These are phyloP conservation scores for Catharus fuscescens DNA, from an alignment of 2,113 vertebrate genomes.

Conservation along the genomic window DNA sequence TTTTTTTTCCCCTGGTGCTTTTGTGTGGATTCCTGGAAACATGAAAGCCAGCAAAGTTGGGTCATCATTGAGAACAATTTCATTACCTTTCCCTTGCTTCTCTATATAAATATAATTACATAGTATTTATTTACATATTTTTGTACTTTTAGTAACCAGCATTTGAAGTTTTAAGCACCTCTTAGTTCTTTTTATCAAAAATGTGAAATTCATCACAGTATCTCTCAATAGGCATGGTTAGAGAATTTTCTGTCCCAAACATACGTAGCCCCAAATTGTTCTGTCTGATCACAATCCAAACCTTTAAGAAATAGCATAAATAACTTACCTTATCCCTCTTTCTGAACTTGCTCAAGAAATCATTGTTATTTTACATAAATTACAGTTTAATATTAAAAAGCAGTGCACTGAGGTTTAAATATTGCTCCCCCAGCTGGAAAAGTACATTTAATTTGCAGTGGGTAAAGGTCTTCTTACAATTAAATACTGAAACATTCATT, in stretches of 20 bases:
- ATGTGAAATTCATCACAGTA: background rate
- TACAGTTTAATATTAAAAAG: background rate
- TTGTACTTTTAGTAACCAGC: background rate
- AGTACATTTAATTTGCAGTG: background rate
- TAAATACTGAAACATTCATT: constrained; percentile 16
- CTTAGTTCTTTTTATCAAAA: background rate
- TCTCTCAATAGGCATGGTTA: background rate
- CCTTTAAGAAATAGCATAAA: background rate
- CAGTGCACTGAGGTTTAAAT: background rate
- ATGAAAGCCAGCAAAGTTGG: background rate
- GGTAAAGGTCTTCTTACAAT: background rate
- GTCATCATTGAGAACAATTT: background rate
- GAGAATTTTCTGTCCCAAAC: background rate
- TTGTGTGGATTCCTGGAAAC: background rate
- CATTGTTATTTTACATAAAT: background rate
- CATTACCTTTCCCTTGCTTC: background rate
- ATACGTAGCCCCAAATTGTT: background rate
- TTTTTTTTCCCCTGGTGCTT: background rate
- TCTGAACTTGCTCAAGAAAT: background rate
- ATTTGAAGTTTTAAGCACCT: background rate
- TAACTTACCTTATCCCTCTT: background rate
- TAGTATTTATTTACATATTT: background rate
- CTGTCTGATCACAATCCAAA: background rate
- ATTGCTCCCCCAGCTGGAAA: background rate
- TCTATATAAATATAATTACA: background rate